phyloP scores from a whole-genome alignment of 2,797 vertebrate genomes.

The Echiichthys vipera region DNA sequence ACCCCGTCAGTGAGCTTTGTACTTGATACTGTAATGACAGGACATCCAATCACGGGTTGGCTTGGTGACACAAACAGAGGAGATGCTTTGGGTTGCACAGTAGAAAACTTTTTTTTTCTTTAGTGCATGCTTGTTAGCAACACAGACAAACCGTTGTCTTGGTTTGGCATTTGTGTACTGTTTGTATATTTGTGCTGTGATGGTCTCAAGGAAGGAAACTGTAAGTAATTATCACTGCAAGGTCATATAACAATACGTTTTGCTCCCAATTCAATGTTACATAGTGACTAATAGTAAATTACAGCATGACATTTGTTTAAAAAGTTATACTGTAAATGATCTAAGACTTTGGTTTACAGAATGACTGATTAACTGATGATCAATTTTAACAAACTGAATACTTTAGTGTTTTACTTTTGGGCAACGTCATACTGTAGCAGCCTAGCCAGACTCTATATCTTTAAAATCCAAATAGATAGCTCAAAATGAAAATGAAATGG shows the following conservation, averaged over 20 bases:
- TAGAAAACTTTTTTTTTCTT: slow-evolving; percentile 5
- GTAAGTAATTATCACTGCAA: slow-evolving; percentile 40
- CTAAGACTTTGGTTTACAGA: slow-evolving; percentile 31
- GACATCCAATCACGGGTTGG: slow-evolving; percentile 41
- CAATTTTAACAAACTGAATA: slow-evolving; percentile 29
- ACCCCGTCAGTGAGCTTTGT: slow-evolving; percentile 40
- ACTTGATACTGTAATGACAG: slow-evolving; percentile 24
- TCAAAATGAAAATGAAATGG: not conserved
- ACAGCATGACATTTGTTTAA: slow-evolving; percentile 32
- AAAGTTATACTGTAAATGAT: slow-evolving; percentile 37
- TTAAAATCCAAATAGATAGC: slow-evolving; percentile 3
- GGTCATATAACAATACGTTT: slow-evolving; percentile 42
- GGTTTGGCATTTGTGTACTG: slow-evolving; percentile 32
- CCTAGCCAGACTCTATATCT: not conserved
- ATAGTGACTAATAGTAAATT: slow-evolving; percentile 32
- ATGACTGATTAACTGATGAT: slow-evolving; percentile 30
- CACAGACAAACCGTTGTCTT: slow-evolving; percentile 38
- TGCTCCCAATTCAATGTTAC: slow-evolving; percentile 24
- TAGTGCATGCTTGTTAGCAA: slow-evolving; percentile 54
- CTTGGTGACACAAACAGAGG: slow-evolving; percentile 41
- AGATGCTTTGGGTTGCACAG: slow-evolving; percentile 29
- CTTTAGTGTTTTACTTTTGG: slow-evolving; percentile 1
- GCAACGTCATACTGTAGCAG: not conserved
- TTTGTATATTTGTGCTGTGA: slow-evolving; percentile 43
- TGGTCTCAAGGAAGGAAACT: slow-evolving; percentile 54